Base-by-base conservation (phyloP, 2,888 invertebrate species). In the Nomada ruficornis region DNA sequence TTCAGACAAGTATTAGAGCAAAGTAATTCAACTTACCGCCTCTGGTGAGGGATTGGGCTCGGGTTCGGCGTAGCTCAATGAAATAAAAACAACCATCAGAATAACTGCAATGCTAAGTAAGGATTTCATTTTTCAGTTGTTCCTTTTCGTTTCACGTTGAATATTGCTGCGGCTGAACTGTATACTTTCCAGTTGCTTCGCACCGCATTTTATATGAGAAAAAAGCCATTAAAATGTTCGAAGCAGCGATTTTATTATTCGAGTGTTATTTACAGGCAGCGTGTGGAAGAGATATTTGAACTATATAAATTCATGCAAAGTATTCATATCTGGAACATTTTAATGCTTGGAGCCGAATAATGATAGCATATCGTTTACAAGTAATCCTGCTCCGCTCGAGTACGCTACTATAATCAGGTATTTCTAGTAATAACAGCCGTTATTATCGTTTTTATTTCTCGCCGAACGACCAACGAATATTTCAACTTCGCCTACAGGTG, bases 51-150 rank as follows among this genome's bases (percentile, higher is more conserved):
- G 65, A 7, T 68, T 23, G 9, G 77, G 20, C 7, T 77, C 73
- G 1, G 73, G 77, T 0, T 23, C 55, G 0, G 73, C 77, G 10
- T n/a, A 47, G 44, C 23, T 44, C 5, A 42, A 4, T 0, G 55
- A 78, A 20, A 74, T 10, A 4, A 78, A 50, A 3, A 2, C 50
- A 0, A 55, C n/a, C 65, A 68, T 36, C 11, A 78, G 11, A 13
- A 78, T 0, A n/a, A 52, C 42, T 11, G 62, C 60, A 5, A 77
- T 13, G 29, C 29, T 26, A 0, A 72, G 20, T 9, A 77, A 18
- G 5, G 73, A 47, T 26, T 23, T 72, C 52, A 72, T 36, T 5
- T 0, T 18, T 18, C 2, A 20, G 18, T n/a, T 60, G 20, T 18
- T 71, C 20, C 9, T n/a, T 2, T 23, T 9, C 20, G 13, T 3